Evolutionary conservation across 2,113 vertebrate species (phyloP).

Genomic region (Notothenia rossii): DNA sequence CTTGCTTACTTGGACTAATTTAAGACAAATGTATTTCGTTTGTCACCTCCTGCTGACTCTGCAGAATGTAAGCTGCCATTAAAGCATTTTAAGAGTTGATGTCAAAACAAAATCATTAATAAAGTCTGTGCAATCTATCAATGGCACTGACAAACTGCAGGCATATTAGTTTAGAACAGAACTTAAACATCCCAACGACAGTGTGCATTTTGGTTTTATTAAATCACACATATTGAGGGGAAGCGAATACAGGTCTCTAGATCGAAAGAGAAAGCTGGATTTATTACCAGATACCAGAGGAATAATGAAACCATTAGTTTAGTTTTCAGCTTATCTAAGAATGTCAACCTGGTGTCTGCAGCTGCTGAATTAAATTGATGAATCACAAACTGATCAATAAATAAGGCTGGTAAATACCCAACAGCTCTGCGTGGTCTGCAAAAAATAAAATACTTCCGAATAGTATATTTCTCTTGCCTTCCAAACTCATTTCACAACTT

Average conservation of each 20-base stretch:
- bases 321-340: slow-evolving; percentile 24
- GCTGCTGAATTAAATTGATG: slow-evolving; percentile 45
- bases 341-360: slow-evolving; percentile 10
- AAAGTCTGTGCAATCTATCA: slow-evolving; percentile 6
- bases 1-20: slow-evolving; percentile 47
- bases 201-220: slow-evolving; percentile 1
- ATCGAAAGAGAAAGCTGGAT: slow-evolving; percentile 21
- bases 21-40: slow-evolving; percentile 29
- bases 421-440: not conserved
- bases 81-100: slow-evolving; percentile 44
- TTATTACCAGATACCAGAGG: slow-evolving; percentile 23
- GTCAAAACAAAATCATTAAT: slow-evolving; percentile 51
- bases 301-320: slow-evolving; percentile 53
- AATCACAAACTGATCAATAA: slow-evolving; percentile 49
- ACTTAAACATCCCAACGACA: slow-evolving; percentile 2
- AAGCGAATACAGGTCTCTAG: not conserved
- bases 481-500: slow-evolving; percentile 16
- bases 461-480: not conserved
- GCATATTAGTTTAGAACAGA: slow-evolving; percentile 13
- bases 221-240: slow-evolving; percentile 22
- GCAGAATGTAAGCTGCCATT: slow-evolving; percentile 42
- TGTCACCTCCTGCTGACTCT: slow-evolving; percentile 59
- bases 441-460: slow-evolving; percentile 8
- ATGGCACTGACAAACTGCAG: slow-evolving; percentile 12
- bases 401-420: slow-evolving; percentile 26